A percentile compares a stretch with the other conserved stretches of the same genome.
These are phyloP conservation scores for Notoglanidium macrostoma DNA, from an alignment of 2,797 vertebrate genomes.

Conservation along the genomic window DNA sequence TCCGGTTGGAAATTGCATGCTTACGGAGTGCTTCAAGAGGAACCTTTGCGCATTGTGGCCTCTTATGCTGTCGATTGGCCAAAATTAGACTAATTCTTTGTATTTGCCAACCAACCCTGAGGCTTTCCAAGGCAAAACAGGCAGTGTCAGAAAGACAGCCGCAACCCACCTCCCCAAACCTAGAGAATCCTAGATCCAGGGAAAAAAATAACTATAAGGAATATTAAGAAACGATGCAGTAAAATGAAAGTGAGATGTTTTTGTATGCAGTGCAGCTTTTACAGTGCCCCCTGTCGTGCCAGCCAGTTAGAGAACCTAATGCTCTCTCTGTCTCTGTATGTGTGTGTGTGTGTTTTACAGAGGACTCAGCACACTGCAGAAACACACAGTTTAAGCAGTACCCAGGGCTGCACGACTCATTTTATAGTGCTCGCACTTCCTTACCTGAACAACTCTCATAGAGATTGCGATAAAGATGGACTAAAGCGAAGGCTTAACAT, in stretches of 20 bases:
- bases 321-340: neutral
- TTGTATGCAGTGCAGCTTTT: neutral
- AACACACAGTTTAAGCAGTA: neutral
- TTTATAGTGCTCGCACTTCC: neutral
- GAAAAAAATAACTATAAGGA: neutral
- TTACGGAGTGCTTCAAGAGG: neutral
- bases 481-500: neutral
- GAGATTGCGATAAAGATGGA: neutral
- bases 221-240: neutral
- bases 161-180: neutral
- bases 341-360: neutral
- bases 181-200: neutral
- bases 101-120: neutral
- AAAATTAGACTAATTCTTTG: neutral
- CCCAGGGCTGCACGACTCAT: neutral
- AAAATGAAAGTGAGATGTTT: neutral
- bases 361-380: neutral
- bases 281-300: constrained; percentile 38
- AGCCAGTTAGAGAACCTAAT: neutral
- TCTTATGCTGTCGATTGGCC: neutral
- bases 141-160: neutral
- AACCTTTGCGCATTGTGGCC: neutral
- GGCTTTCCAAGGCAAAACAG: no score
- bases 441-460: neutral
- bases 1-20: neutral